Conservation (phyloP, 2,113 vertebrate genomes). For the Tonatia bakeri region DNA sequence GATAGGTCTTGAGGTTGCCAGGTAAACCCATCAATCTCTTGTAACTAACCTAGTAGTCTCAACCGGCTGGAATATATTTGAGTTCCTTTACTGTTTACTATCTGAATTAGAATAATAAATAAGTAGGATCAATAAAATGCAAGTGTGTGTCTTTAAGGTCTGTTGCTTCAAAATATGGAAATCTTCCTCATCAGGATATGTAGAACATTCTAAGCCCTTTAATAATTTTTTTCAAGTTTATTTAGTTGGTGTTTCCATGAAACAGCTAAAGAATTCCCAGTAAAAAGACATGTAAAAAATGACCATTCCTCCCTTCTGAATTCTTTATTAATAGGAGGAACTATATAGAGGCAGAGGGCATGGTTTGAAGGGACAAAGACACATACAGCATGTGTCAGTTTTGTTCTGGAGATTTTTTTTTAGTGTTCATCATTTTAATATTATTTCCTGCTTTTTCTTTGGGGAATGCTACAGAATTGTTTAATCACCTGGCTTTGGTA, state of each 20-base stretch:
- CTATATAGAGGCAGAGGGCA: conserved; percentile 23
- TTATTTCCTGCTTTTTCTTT: conserved; percentile 61
- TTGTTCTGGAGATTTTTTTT: conserved; percentile 49
- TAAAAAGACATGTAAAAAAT: not conserved
- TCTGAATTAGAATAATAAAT: not conserved
- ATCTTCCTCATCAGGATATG: not conserved
- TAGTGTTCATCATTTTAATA: conserved; percentile 57
- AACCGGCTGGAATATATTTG: not conserved
- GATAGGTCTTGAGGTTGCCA: not conserved
- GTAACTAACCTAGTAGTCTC: not conserved
- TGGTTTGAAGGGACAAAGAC: not conserved
- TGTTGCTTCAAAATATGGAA: not conserved
- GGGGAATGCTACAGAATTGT: conserved; percentile 75
- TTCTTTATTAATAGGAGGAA: not conserved
- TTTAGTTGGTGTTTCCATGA: not conserved
- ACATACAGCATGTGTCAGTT: not conserved
- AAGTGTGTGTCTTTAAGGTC: not conserved
- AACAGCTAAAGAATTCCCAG: not conserved
- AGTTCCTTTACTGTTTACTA: not conserved
- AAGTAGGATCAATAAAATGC: not conserved
- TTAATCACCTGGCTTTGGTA: conserved; percentile 80
- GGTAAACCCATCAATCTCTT: not conserved
- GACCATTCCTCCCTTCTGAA: not conserved
- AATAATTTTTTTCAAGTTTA: not conserved
- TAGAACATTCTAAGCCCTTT: not conserved